These are phyloP conservation scores for Eremophila alpestris DNA, from an alignment of 2,797 vertebrate species.

Conservation along the genomic window DNA sequence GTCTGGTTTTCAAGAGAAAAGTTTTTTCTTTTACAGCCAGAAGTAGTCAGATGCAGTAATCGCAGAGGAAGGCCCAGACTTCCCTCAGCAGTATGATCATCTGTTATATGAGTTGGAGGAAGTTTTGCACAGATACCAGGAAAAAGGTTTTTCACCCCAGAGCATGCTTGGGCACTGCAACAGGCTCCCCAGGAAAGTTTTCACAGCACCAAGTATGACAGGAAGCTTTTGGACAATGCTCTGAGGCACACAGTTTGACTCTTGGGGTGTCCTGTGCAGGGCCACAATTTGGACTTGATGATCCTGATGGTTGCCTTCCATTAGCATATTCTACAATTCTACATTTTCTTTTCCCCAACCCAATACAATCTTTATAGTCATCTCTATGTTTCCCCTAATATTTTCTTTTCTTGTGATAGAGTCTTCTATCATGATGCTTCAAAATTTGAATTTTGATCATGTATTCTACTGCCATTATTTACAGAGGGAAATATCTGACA, in stretches of 20 bases:
- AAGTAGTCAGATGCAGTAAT: background rate
- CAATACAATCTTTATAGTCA: background rate
- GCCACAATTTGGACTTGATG: background rate
- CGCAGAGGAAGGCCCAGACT: background rate
- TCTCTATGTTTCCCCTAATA: background rate
- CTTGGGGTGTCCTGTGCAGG: background rate
- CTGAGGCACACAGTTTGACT: background rate
- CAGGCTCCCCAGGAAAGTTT: background rate
- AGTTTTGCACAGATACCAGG: background rate
- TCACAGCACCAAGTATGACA: background rate
- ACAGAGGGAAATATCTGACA: background rate
- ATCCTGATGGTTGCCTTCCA: background rate
- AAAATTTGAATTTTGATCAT: background rate
- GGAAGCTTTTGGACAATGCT: background rate
- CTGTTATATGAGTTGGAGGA: background rate
- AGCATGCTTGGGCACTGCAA: rapidly evolving
- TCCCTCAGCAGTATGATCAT: background rate
- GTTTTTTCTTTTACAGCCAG: background rate
- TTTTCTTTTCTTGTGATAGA: background rate
- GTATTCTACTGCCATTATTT: background rate
- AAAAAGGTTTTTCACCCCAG: background rate
- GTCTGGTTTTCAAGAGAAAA: background rate
- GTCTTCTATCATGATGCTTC: background rate
- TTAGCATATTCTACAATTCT: background rate
- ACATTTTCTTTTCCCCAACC: background rate